A percentile compares a stretch with the other conserved stretches of the same genome.
phyloP scores from a whole-genome alignment of 2,113 vertebrate genomes.

The Corvus hawaiiensis region DNA sequence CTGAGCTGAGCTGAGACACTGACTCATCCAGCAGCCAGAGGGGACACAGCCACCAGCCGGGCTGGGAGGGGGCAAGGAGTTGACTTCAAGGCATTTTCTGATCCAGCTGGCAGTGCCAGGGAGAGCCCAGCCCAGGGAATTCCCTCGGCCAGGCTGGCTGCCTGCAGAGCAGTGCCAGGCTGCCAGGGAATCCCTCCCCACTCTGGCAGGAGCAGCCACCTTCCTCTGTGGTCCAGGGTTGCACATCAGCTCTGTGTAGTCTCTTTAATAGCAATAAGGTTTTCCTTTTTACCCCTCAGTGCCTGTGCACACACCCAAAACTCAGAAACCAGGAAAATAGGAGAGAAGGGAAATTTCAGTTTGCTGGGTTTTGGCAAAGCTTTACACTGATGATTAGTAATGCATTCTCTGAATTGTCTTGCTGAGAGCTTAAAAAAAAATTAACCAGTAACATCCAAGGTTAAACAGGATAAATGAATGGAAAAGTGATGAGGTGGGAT shows the following conservation, averaged over 20 bases:
- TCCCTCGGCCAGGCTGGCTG: conserved; percentile 21
- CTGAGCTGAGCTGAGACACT: not conserved
- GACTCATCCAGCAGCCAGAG: conserved; percentile 21
- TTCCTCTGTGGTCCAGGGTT: not conserved
- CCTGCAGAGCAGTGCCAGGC: not conserved
- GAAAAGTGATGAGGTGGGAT: conserved; percentile 50
- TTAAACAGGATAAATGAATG: conserved; percentile 39
- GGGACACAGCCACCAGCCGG: not conserved
- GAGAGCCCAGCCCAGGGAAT: conserved; percentile 34
- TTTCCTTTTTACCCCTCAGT: not conserved
- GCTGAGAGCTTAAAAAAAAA: conserved; percentile 10
- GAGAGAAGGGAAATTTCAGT: not conserved
- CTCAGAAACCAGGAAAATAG: not conserved
- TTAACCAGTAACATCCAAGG: conserved; percentile 43
- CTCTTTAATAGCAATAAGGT: not conserved
- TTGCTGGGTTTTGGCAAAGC: not conserved
- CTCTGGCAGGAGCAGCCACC: not conserved
- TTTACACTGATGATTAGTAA: not conserved
- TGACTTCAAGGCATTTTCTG: not conserved
- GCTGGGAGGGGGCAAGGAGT: not conserved
- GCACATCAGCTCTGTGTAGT: not conserved
- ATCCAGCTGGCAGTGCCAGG: conserved; percentile 48
- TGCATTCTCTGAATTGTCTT: conserved; percentile 8
- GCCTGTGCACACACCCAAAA: not conserved
- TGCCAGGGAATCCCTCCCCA: conserved; percentile 25